Conservation (phyloP, 2,113 vertebrate species). For the Columba livia region DNA sequence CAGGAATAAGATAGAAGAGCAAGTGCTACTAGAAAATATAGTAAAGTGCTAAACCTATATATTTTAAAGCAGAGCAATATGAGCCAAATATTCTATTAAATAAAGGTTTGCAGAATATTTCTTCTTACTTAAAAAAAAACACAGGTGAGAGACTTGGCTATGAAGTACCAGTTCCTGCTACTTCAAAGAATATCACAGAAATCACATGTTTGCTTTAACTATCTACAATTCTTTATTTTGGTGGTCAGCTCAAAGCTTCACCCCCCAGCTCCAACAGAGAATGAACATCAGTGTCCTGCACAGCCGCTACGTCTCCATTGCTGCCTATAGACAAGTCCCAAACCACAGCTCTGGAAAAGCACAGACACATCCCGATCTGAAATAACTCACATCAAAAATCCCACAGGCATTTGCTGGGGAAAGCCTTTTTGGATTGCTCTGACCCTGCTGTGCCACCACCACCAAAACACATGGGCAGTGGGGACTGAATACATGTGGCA, state of each 20-base stretch:
- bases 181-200: background rate
- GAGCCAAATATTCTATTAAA: background rate
- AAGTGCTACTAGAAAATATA: background rate
- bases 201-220: background rate
- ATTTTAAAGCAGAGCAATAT: background rate
- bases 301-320: fast-evolving
- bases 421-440: background rate
- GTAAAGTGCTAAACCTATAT: background rate
- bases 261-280: background rate
- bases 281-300: background rate
- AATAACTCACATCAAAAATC: background rate
- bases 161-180: background rate
- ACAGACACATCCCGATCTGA: background rate
- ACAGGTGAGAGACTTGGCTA: background rate
- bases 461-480: background rate
- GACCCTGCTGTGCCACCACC: background rate
- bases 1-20: background rate
- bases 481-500: background rate
- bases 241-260: background rate
- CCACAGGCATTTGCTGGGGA: background rate
- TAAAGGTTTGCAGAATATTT: background rate
- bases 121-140: background rate
- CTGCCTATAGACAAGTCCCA: background rate
- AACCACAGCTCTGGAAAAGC: background rate
- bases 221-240: background rate